phyloP scores from a whole-genome alignment of 2,113 vertebrate genomes.

The Nibea albiflora region DNA sequence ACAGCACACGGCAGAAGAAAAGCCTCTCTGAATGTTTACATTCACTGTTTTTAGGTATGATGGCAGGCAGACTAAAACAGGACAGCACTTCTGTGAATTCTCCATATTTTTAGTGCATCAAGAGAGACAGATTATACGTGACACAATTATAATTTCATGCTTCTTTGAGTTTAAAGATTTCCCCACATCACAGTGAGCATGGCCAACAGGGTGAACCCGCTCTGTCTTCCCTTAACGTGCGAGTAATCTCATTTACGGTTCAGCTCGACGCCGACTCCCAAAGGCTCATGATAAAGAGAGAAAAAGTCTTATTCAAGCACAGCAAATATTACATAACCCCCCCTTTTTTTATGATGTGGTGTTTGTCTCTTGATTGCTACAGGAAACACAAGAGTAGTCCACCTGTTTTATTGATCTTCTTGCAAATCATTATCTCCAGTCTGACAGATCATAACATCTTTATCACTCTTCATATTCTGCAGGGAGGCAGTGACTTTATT shows the following conservation, averaged over 20 bases:
- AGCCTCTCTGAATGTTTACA: background rate
- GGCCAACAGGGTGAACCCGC: conserved; percentile 30
- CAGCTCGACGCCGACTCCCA: conserved; percentile 5
- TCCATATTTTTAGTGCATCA: background rate
- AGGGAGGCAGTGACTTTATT: conserved; percentile 1
- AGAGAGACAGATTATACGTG: conserved; percentile 18
- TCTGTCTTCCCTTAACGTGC: conserved; percentile 18
- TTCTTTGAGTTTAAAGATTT: background rate
- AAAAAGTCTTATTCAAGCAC: background rate
- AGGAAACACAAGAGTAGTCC: background rate
- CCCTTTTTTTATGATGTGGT: no score
- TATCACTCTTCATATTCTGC: background rate
- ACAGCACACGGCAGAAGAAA: background rate
- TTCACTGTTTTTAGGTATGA: background rate
- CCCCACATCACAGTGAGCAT: conserved; percentile 17
- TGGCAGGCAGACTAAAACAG: background rate
- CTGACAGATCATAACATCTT: conserved; percentile 22
- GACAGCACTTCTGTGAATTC: background rate
- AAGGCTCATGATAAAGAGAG: background rate
- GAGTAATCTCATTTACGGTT: conserved; percentile 52
- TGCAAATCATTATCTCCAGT: conserved; percentile 18
- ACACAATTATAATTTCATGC: conserved; percentile 29
- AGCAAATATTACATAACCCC: background rate
- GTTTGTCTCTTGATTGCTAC: background rate
- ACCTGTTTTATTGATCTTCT: conserved; percentile 36